Conservation (phyloP, 2,797 vertebrate species). For the Tympanoctomys barrerae region DNA sequence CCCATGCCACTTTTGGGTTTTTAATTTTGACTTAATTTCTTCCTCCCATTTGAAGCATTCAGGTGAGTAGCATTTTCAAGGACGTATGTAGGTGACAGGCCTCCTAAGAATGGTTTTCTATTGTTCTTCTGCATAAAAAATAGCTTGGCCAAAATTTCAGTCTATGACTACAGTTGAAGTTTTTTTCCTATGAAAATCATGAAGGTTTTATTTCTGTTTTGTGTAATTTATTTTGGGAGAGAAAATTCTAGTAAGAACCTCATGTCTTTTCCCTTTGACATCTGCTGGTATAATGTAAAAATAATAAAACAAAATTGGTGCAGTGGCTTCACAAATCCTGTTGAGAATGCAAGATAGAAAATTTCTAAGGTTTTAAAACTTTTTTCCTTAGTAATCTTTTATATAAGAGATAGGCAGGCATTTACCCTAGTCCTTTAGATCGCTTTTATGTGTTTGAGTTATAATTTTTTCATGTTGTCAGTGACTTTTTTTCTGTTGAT, state of each 20-base stretch:
- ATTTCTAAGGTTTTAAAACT: background rate
- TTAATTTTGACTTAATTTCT: conserved; percentile 41
- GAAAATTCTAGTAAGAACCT: background rate
- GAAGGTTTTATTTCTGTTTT: background rate
- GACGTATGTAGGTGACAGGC: background rate
- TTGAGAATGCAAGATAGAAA: background rate
- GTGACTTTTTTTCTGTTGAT: background rate
- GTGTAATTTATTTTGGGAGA: conserved; percentile 37
- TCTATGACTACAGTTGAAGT: background rate
- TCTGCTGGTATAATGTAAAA: background rate
- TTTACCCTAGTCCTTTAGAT: conserved; percentile 16
- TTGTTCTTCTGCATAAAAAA: background rate
- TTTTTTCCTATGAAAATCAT: background rate
- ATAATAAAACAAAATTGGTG: background rate
- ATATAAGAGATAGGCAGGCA: background rate
- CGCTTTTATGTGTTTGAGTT: background rate
- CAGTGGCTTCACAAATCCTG: background rate
- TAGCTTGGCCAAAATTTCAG: background rate
- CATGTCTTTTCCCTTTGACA: background rate
- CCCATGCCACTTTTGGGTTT: background rate
- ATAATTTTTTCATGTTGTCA: background rate
- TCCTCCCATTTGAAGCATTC: conserved; percentile 11
- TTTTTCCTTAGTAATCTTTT: background rate
- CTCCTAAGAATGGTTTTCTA: background rate
- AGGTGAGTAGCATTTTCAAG: background rate